Conservation (phyloP, 37 sponge, comb jelly and placozoan species). For the Eunapius fragilis region DNA sequence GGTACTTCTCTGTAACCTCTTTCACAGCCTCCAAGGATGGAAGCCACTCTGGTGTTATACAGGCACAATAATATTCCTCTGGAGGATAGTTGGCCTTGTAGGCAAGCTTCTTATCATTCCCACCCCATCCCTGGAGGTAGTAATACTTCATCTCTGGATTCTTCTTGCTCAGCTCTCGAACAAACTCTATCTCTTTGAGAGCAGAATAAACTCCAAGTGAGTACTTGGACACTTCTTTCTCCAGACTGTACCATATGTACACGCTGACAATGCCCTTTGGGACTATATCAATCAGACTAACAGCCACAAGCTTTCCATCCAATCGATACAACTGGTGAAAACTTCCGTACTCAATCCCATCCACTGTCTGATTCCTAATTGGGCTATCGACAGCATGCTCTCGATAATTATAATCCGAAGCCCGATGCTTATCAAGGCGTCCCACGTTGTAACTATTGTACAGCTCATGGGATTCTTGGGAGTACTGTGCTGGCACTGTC, state of each 20-base stretch:
- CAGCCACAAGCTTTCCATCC: conserved; percentile 86
- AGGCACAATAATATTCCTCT: conserved; percentile 84
- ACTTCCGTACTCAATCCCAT: conserved; percentile 80
- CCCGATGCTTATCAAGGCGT: conserved; percentile 73
- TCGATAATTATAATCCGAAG: conserved; percentile 73
- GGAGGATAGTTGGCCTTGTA: conserved; percentile 93
- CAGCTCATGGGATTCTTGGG: conserved; percentile 72
- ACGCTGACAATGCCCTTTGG: conserved; percentile 89
- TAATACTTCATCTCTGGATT: conserved; percentile 79
- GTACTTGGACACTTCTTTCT: conserved; percentile 73
- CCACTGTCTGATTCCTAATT: conserved; percentile 35
- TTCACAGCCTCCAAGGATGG: conserved; percentile 51
- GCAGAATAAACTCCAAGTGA: conserved; percentile 94
- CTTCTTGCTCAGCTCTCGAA: conserved; percentile 39
- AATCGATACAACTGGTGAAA: conserved; percentile 86
- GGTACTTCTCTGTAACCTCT: conserved; percentile 19
- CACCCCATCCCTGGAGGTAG: conserved; percentile 92
- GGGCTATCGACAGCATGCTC: conserved; percentile 87
- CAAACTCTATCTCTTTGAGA: conserved; percentile 88
- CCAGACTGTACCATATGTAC: conserved; percentile 90
- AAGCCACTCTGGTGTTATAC: conserved; percentile 71
- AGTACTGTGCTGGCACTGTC: conserved; percentile 60
- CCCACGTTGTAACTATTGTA: conserved; percentile 79
- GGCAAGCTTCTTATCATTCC: conserved; percentile 74
- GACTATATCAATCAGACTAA: conserved; percentile 86